Conservation (phyloP, 2,113 vertebrate species). For the Suricata suricatta region DNA sequence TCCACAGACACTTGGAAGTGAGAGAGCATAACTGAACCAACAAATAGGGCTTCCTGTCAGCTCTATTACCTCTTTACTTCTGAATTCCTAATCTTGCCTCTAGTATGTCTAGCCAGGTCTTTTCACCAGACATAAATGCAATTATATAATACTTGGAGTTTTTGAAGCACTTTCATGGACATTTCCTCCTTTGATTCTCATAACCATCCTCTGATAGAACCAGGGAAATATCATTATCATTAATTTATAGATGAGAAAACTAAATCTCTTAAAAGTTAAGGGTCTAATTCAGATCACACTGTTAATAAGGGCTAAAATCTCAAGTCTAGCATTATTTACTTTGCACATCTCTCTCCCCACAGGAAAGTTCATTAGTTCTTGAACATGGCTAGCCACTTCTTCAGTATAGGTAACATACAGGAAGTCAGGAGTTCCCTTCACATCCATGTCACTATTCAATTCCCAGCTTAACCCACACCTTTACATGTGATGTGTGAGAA, state of each 20-base stretch:
- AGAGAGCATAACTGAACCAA: background rate
- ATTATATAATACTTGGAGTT: background rate
- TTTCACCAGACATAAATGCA: background rate
- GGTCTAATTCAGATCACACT: background rate
- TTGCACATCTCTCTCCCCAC: background rate
- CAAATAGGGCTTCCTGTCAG: background rate
- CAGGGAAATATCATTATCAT: background rate
- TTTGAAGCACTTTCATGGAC: background rate
- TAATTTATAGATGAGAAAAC: background rate
- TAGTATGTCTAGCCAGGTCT: background rate
- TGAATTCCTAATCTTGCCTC: background rate
- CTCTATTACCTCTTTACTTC: background rate
- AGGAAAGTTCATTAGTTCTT: background rate
- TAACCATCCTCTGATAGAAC: background rate
- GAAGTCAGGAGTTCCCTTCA: background rate
- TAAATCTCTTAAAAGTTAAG: background rate
- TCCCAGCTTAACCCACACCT: background rate
- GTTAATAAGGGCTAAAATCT: background rate
- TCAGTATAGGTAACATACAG: background rate
- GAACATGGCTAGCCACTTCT: background rate
- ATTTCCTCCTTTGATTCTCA: background rate
- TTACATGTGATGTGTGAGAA: background rate
- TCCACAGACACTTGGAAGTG: background rate
- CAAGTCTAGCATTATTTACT: background rate
- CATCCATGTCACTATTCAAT: background rate